Evolutionary conservation across 2,888 invertebrate species (phyloP), one percentile per base, ranked within the genome.

Genomic region (Clivina fossor): DNA sequence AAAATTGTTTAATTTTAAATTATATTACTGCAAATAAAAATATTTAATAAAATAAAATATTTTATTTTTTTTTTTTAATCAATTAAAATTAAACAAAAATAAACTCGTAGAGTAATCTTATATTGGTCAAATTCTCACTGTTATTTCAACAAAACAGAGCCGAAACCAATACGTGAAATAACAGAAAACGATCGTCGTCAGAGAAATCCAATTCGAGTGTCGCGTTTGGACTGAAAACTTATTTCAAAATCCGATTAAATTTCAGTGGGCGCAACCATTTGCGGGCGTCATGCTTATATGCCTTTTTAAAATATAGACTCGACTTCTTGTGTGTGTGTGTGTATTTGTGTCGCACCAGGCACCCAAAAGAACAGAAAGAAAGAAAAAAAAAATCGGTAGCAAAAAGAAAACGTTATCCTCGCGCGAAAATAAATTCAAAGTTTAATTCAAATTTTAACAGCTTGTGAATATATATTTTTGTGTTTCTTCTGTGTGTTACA

Each of bases 401-500:
- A 40, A 50, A 40, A 50, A 40, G 41, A 40, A 40, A 11, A 33
- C 33, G 3, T 15, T 37, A 4, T n/a, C 38, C 38, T 19, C 5
- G 15, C 22, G 35, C 47, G 16, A 50, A 40, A 50, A 40, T 41
- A 41, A 50, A 50, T 50, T 32, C 50, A 40, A 50, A 50, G 28
- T 50, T 30, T 50, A 50, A 50, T 50, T 50, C 50, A 50, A 50
- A 50, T 50, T 50, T 50, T 50, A 50, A 50, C 50, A 40, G 49
- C 11, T 38, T 50, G 38, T 48, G 48, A 40, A 50, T 50, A 50
- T 40, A 50, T 50, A 33, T 8, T 28, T 56, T 47, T 4, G 35
- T 15, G 44, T 59, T 58, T 61, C 62, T 57, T 65, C 68, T 67
- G 69, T 66, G 72, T 65, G 66, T 80, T 79, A 33, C 81, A 91